Evolutionary conservation across 2,113 vertebrate species (phyloP).

Genomic region (Phycodurus eques): DNA sequence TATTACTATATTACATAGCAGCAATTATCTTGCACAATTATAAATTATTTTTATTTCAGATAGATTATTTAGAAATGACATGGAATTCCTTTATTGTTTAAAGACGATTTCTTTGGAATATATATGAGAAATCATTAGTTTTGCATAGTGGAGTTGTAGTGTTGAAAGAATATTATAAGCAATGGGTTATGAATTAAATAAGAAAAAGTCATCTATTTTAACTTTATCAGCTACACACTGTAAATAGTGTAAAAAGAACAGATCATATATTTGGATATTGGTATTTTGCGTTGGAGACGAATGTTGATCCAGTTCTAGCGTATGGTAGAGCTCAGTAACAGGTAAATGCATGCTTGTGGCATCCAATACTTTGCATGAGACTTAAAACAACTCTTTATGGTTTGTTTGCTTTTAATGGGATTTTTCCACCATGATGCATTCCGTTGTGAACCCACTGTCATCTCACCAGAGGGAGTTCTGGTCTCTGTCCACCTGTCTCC

Average conservation of each 20-base stretch:
- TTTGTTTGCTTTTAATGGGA: slow-evolving; percentile 51
- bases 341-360: slow-evolving; percentile 75
- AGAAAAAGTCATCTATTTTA: slow-evolving; percentile 70
- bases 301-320: slow-evolving; percentile 72
- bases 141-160: slow-evolving; percentile 43
- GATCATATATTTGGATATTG: slow-evolving; percentile 78
- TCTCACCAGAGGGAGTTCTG: slow-evolving; percentile 59
- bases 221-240: slow-evolving; percentile 71
- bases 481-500: slow-evolving; percentile 53
- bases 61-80: slow-evolving; percentile 32
- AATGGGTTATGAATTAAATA: slow-evolving; percentile 52
- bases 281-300: slow-evolving; percentile 74
- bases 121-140: slow-evolving; percentile 38
- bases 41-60: slow-evolving; percentile 44
- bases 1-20: slow-evolving; percentile 30
- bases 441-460: slow-evolving; percentile 43
- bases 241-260: slow-evolving; percentile 77
- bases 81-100: slow-evolving; percentile 46
- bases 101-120: slow-evolving; percentile 52
- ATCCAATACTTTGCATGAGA: slow-evolving; percentile 76
- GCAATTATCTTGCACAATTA: slow-evolving; percentile 56
- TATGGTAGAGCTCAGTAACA: slow-evolving; percentile 72
- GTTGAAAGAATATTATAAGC: slow-evolving; percentile 55
- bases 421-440: slow-evolving; percentile 27
- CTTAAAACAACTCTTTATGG: slow-evolving; percentile 62